These are phyloP conservation scores for Drosophila nr. fundita DNA, from an alignment of 2,888 invertebrate species.

Conservation along the genomic window DNA sequence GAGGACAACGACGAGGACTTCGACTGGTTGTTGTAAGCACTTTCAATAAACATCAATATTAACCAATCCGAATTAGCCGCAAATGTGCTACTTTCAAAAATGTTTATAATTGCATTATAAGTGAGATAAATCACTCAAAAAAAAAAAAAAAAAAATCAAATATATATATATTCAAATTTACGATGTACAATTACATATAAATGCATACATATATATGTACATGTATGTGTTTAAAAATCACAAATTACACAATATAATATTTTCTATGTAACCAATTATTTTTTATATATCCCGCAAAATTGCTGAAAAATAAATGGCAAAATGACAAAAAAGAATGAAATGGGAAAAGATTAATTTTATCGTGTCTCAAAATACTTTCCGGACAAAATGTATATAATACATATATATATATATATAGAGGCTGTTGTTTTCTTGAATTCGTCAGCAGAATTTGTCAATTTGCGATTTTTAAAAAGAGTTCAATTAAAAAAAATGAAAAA, in stretches of 20 bases:
- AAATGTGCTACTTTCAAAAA: not conserved
- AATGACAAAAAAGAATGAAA: not conserved
- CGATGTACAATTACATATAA: not conserved
- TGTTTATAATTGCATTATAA: not conserved
- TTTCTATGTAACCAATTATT: not conserved
- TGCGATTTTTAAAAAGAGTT: not conserved
- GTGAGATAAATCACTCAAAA: not conserved
- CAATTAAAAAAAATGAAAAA: not conserved
- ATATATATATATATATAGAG: not conserved
- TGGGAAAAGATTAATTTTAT: not conserved
- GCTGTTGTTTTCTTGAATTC: not conserved
- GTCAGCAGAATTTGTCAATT: not conserved
- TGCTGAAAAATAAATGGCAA: not conserved
- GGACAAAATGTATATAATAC: not conserved
- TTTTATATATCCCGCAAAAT: not conserved
- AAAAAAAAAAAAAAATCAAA: not conserved
- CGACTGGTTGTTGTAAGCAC: slow-evolving; percentile 27
- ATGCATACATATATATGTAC: not conserved
- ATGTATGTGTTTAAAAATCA: not conserved
- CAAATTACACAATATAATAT: not conserved
- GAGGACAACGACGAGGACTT: slow-evolving; percentile 25
- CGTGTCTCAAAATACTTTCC: not conserved
- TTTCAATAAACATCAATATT: not conserved
- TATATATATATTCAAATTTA: not conserved
- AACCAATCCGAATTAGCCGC: not conserved